Percentiles rank a stretch among this genome's conserved stretches.
Evolutionary conservation across 2,888 invertebrate species (phyloP).

Genomic region (Drosophila algonquin): DNA sequence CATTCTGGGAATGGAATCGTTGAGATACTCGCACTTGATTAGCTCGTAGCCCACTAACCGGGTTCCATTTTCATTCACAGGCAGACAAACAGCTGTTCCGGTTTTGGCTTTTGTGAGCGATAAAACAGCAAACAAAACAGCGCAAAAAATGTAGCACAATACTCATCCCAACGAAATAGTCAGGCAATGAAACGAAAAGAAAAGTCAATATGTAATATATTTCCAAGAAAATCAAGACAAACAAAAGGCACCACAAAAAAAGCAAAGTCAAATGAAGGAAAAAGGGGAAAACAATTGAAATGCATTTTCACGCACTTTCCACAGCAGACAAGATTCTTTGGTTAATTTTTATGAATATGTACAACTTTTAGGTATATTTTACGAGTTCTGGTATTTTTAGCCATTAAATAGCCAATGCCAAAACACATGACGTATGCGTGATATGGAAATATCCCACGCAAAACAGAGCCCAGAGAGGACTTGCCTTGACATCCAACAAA

Average conservation of each 20-base stretch:
- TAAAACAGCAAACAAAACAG: neutral
- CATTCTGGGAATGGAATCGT: constrained; percentile 35
- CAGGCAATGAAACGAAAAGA: constrained; percentile 24
- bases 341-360: constrained; percentile 22
- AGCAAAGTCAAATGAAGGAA: constrained; percentile 54
- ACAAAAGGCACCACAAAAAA: constrained; percentile 2
- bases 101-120: constrained; percentile 7
- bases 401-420: constrained; percentile 58
- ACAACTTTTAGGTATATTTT: constrained; percentile 8
- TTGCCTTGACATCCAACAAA: constrained; percentile 65
- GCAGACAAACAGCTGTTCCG: constrained; percentile 13
- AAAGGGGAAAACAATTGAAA: constrained; percentile 31
- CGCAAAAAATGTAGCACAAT: neutral
- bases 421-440: constrained; percentile 69
- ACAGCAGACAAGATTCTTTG: constrained; percentile 2
- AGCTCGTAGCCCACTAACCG: constrained; percentile 32
- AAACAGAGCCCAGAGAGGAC: constrained; percentile 18
- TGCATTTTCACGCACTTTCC: constrained; percentile 32
- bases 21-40: constrained; percentile 16
- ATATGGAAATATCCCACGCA: constrained; percentile 46
- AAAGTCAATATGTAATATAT: constrained; percentile 41
- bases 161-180: neutral
- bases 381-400: constrained; percentile 40
- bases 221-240: constrained; percentile 20
- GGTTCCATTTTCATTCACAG: constrained; percentile 7